These are phyloP conservation scores for Phthorimaea operculella DNA, from an alignment of 1,140 invertebrate species.

Conservation along the genomic window DNA sequence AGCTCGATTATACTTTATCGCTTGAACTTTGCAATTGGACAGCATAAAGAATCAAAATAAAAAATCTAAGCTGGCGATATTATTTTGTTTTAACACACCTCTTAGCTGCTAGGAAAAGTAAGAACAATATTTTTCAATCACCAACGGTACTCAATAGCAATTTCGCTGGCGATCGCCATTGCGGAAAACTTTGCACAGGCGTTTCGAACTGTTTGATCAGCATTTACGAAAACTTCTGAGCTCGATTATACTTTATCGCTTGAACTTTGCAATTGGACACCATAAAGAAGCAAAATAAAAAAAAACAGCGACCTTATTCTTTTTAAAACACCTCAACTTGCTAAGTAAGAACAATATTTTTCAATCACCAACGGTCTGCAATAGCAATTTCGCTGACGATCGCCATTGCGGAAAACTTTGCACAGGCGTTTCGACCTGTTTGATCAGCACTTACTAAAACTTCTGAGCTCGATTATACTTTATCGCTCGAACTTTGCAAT, in stretches of 20 bases:
- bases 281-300: too few relatives aligned
- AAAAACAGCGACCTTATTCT: too few relatives aligned
- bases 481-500: slow-evolving; percentile 1
- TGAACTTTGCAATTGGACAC: background rate
- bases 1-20: background rate
- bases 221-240: background rate
- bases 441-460: background rate
- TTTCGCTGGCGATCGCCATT: too few relatives aligned
- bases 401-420: background rate
- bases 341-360: background rate
- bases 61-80: too few relatives aligned
- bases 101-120: too few relatives aligned
- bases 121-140: too few relatives aligned
- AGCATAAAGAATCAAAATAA: too few relatives aligned
- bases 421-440: slow-evolving; percentile 1
- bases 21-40: background rate
- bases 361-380: background rate
- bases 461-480: slow-evolving; percentile 3
- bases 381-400: background rate
- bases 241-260: slow-evolving; percentile 2
- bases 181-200: background rate
- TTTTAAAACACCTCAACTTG: background rate
- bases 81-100: too few relatives aligned
- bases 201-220: too few relatives aligned
- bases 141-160: too few relatives aligned